phyloP scores from a whole-genome alignment of 23 tunicate species.

The Botrylloides violaceus region DNA sequence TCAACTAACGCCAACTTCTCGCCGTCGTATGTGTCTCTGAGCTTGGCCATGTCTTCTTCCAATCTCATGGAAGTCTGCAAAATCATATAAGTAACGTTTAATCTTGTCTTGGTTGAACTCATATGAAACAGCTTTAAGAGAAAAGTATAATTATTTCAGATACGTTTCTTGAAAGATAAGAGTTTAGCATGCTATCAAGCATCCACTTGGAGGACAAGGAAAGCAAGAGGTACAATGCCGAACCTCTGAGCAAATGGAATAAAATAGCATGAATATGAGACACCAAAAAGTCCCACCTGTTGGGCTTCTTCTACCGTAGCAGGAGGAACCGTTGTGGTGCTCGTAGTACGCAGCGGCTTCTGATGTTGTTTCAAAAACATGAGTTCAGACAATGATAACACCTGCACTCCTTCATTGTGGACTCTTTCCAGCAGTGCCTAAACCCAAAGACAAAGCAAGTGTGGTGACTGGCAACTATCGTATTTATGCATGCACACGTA shows the following conservation, averaged over 20 bases:
- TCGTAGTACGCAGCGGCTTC: background rate
- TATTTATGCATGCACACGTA: background rate
- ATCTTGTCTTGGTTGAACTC: too few relatives aligned
- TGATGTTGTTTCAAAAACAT: conserved; percentile 79
- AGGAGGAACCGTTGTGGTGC: background rate
- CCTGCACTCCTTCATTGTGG: conserved; percentile 92
- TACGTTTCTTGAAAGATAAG: too few relatives aligned
- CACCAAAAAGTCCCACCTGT: conserved; percentile 4
- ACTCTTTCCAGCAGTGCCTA: conserved; percentile 71
- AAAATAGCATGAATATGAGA: too few relatives aligned
- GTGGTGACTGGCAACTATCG: background rate
- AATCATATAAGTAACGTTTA: too few relatives aligned
- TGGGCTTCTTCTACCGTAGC: conserved; percentile 19
- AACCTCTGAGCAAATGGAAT: too few relatives aligned
- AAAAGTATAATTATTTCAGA: too few relatives aligned
- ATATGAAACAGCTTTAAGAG: too few relatives aligned
- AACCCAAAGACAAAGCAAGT: background rate
- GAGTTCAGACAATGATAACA: conserved; percentile 74
- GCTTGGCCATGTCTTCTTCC: conserved; percentile 19
- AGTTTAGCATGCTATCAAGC: too few relatives aligned
- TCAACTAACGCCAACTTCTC: conserved; percentile 79
- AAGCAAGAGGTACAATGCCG: too few relatives aligned
- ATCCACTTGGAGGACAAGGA: too few relatives aligned
- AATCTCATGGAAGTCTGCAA: conserved; percentile 24
- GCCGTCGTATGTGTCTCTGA: conserved; percentile 57